Conservation (phyloP, 1,140 invertebrate genomes). For the Trichonephila clavipes region DNA sequence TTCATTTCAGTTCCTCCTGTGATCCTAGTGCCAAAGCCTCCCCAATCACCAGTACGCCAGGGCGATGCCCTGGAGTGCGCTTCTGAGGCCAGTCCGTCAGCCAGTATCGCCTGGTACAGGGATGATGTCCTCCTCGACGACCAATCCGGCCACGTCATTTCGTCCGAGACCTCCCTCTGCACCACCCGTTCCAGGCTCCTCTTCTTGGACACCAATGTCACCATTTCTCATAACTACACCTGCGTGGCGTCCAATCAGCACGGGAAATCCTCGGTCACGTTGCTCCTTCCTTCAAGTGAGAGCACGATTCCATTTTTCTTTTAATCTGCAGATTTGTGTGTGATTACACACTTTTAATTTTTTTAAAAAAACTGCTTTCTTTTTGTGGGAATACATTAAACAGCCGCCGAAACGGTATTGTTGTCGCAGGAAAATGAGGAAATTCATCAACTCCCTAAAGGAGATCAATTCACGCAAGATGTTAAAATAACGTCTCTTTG, state of each 20-base stretch:
- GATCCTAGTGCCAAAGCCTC: constrained; percentile 57
- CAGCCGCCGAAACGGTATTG: too few relatives aligned
- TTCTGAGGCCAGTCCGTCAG: constrained; percentile 55
- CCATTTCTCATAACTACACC: constrained; percentile 68
- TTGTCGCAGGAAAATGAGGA: too few relatives aligned
- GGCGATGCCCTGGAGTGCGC: constrained; percentile 56
- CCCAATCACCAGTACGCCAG: neutral
- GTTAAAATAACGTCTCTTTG: too few relatives aligned
- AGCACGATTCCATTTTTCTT: too few relatives aligned
- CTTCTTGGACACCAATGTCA: neutral
- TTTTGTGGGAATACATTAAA: too few relatives aligned
- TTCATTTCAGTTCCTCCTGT: constrained; percentile 59
- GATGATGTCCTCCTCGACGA: constrained; percentile 47
- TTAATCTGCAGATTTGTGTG: too few relatives aligned
- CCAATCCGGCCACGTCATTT: constrained; percentile 11
- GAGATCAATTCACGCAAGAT: too few relatives aligned
- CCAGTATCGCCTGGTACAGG: constrained; percentile 67
- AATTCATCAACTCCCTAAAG: too few relatives aligned
- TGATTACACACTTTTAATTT: too few relatives aligned
- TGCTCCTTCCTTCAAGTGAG: neutral
- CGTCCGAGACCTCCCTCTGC: constrained; percentile 25
- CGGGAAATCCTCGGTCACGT: constrained; percentile 38
- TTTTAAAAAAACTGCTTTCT: too few relatives aligned
- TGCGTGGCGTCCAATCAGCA: constrained; percentile 68
- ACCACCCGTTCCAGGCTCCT: constrained; percentile 22